Base-by-base conservation (phyloP, 2,797 vertebrate genomes). In the Sebastes ruberrimus region DNA sequence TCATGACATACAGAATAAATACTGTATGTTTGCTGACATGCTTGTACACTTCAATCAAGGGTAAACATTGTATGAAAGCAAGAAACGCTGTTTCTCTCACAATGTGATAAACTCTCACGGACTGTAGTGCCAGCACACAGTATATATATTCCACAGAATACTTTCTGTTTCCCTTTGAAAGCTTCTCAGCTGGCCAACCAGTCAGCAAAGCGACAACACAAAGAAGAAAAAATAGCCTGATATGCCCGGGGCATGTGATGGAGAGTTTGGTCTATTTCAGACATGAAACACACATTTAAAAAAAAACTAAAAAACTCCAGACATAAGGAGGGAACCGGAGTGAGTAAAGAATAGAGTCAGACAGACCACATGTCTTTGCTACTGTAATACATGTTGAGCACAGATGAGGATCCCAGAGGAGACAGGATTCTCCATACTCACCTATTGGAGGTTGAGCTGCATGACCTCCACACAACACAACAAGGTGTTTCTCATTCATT, bases 381-480 rank as follows among this genome's bases (percentile, higher is more conserved):
- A 2, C 22, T 35, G 20, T 28, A 61, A 68, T 22, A 66, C 63
- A 69, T 66, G 63, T 74, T 61, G 5, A 71, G 25, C 66, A 71
- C 72, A 61, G 62, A 53, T 20, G 46, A 72, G 69, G 7, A n/a
- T 72, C 53, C 49, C 18, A 22, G 49, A 64, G 16, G 25, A 81
- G 78, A 66, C n/a, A 60, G 22, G 59, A 85, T 78, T 80, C 38
- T 71, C 46, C 2, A 52, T 60, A 67, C 75, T 87, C 76, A 81
- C 73, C 72, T 49, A 62, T 59, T 35, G 30, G 27, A 80, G 84
- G 38, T 56, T 78, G 69, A 78, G 56, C 62, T 84, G 61, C 71
- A 46, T 80, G 79, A 87, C 84, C 86, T 82, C 78, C 71, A 68
- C 69, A 57, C 56, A 69, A 86, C 68, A 66, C 59, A 69, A 86